phyloP scores from a whole-genome alignment of 1,140 invertebrate species.

The Leptonema lineaticorne region DNA sequence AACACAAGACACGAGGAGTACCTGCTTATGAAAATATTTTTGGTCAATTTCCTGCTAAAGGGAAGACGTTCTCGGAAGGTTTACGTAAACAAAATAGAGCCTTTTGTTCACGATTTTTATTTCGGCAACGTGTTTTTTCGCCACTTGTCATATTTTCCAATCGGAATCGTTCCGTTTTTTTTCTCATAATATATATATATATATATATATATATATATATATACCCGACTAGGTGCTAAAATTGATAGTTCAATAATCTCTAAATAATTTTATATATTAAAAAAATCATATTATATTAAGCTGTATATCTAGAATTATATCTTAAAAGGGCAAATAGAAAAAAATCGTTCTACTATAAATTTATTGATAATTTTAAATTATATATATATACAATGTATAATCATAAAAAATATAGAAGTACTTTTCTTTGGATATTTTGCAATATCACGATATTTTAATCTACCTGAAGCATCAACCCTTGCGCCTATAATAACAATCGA shows the following conservation, averaged over 20 bases:
- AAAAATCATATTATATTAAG: no score
- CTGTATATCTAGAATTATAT: no score
- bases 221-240: no score
- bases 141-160: no score
- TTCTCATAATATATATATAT: no score
- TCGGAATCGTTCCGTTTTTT: no score
- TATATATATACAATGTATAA: not conserved
- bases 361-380: not conserved
- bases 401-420: not conserved
- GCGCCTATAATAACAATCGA: slow-evolving; percentile 34
- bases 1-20: not conserved
- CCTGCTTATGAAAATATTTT: slow-evolving; percentile 39
- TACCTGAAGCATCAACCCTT: slow-evolving; percentile 28
- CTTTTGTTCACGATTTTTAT: not conserved
- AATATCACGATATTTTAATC: slow-evolving; percentile 12
- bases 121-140: no score
- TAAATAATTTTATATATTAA: no score
- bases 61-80: slow-evolving; percentile 35
- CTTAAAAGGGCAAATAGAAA: not conserved
- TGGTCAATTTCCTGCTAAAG: slow-evolving; percentile 35
- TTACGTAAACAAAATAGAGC: slow-evolving; percentile 25
- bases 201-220: no score
- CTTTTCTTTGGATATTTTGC: slow-evolving; percentile 1
- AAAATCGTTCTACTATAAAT: not conserved
- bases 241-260: no score